Base-by-base conservation (phyloP, 2,888 invertebrate genomes). In the Rambutsinella grinnellia region DNA sequence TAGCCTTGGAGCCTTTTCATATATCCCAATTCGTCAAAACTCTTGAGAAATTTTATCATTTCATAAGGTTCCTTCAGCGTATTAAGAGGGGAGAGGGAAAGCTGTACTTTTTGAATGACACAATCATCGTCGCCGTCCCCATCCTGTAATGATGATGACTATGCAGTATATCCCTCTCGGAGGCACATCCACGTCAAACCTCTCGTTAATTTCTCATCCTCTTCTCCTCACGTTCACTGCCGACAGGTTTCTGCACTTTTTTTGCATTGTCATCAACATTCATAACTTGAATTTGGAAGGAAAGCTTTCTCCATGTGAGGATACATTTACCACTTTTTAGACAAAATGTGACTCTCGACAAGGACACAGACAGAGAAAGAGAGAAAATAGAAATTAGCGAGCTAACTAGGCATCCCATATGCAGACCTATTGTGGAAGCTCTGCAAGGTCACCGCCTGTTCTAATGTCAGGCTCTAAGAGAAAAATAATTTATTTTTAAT, bases 71-170 rank as follows among this genome's bases (percentile, higher is more conserved):
- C n/a, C n/a, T n/a, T n/a, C n/a, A n/a, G n/a, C n/a, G n/a, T n/a
- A n/a, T n/a, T n/a, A n/a, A n/a, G n/a, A n/a, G n/a, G n/a, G n/a
- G n/a, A n/a, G n/a, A n/a, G n/a, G n/a, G n/a, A n/a, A 44, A 8
- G 44, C 44, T 44, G 44, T 44, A 13, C 13, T 44, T 44, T 44
- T 44, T 17, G 3, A 49, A 36, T 36, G 36, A 36, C 36, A 36
- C 71, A 71, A 71, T 71, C 71, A 71, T 71, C 71, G 56, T 36
- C 36, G 13, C 13, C 36, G 13, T 36, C 36, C 5, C 13, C 36
- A 71, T 63, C 63, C 63, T 63, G 63, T 71, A 71, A 71, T 71
- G 46, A 71, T 63, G 65, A 65, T 65, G 65, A 65, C 51, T 57
- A 63, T 63, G 71, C 63, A 71, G 63, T 56, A 71, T 51, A 47